Conservation (phyloP, 2,888 invertebrate species). For the Sabatieria punctata region DNA sequence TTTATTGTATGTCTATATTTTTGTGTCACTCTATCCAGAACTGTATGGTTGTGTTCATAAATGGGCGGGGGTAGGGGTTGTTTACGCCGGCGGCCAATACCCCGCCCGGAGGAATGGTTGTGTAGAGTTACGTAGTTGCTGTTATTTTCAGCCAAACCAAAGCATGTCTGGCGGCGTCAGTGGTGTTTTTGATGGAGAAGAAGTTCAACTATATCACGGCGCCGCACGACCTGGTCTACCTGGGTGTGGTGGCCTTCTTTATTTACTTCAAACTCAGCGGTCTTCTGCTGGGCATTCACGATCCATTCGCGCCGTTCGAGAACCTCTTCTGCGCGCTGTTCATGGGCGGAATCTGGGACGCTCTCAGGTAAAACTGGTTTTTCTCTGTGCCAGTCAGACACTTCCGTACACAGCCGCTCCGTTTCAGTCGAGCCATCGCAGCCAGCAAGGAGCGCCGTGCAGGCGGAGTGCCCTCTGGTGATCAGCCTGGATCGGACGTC, state of each 20-base stretch:
- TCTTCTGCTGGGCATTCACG: slow-evolving; percentile 84
- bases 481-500: neutral
- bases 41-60: too few species aligned
- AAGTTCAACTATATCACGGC: slow-evolving; percentile 88
- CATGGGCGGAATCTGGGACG: slow-evolving; percentile 97
- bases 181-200: slow-evolving; percentile 89
- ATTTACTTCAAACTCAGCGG: slow-evolving; percentile 57
- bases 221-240: slow-evolving; percentile 88
- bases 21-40: too few species aligned
- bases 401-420: neutral
- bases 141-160: slow-evolving; percentile 70
- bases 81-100: too few species aligned
- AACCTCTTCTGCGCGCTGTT: slow-evolving; percentile 89
- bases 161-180: slow-evolving; percentile 79
- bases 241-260: slow-evolving; percentile 50
- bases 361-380: slow-evolving; percentile 40
- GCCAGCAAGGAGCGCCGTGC: slow-evolving; percentile 10
- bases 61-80: too few species aligned
- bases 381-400: neutral
- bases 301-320: slow-evolving; percentile 97
- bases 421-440: slow-evolving; percentile 9
- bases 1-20: too few species aligned
- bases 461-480: neutral
- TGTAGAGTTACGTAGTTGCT: too few species aligned
- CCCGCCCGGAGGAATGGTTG: too few species aligned